Percentiles rank a stretch among this genome's conserved stretches.
Evolutionary conservation across 2,113 vertebrate genomes (phyloP).

Genomic region (Dolichallabes microphthalmus): DNA sequence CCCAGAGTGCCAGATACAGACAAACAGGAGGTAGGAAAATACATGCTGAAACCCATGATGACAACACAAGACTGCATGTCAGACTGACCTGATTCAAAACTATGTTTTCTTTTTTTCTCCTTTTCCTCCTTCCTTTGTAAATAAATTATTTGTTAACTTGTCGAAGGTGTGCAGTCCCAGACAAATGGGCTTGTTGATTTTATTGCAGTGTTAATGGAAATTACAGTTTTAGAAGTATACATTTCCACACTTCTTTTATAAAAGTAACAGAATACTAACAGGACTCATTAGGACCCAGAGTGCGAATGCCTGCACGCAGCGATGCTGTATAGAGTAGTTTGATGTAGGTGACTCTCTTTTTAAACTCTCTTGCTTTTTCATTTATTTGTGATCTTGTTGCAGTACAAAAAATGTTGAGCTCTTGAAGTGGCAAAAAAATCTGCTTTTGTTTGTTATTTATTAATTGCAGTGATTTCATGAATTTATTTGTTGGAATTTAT

Average conservation of each 20-base stretch:
- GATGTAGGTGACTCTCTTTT: background rate
- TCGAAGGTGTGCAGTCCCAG: background rate
- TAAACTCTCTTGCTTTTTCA: background rate
- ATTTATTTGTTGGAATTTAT: background rate
- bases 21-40: conserved; percentile 50
- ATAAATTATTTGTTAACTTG: conserved; percentile 21
- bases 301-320: background rate
- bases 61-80: conserved; percentile 43
- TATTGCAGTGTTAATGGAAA: conserved; percentile 20
- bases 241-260: background rate
- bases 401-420: background rate
- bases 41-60: conserved; percentile 42
- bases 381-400: background rate
- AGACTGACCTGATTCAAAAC: conserved; percentile 23
- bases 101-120: background rate
- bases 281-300: background rate
- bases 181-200: background rate
- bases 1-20: conserved; percentile 26
- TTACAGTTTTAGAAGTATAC: background rate
- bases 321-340: background rate
- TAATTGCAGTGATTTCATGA: background rate
- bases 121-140: conserved; percentile 11
- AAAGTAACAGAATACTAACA: background rate
- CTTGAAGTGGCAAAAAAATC: background rate
- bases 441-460: conserved; percentile 5